Evolutionary conservation across 2,797 vertebrate species (phyloP).

Genomic region (Pipistrellus nathusii): DNA sequence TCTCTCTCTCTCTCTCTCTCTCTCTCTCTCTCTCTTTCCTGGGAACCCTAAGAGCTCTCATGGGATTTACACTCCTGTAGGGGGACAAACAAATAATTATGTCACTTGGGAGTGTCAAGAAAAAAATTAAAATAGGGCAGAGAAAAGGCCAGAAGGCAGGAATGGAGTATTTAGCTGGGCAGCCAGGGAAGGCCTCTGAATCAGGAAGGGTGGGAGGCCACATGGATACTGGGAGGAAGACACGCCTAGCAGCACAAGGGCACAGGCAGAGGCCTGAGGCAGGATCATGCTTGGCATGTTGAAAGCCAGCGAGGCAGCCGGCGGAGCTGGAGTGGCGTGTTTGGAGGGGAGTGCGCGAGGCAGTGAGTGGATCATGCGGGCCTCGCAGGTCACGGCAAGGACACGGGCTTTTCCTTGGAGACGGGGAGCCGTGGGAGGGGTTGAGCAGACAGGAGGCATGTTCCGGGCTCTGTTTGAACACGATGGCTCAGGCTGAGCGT

Average conservation of each 20-base stretch:
- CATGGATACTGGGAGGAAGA: not conserved
- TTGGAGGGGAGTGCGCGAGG: not conserved
- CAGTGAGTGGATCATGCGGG: not conserved
- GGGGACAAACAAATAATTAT: constrained; percentile 51
- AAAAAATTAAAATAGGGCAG: not conserved
- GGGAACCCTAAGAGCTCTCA: not conserved
- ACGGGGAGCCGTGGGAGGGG: not conserved
- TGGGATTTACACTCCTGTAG: constrained; percentile 5
- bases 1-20: not conserved
- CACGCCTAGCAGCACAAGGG: not conserved
- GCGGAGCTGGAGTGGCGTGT: not conserved
- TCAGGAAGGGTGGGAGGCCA: not conserved
- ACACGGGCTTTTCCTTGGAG: constrained; percentile 49
- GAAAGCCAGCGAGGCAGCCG: not conserved
- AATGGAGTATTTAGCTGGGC: not conserved
- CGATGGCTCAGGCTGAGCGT: not conserved
- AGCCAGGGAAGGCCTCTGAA: not conserved
- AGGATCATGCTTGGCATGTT: constrained; percentile 16
- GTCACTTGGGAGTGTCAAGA: constrained; percentile 17
- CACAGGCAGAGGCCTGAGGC: constrained; percentile 36
- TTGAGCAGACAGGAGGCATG: not conserved
- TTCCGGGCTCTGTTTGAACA: constrained; percentile 41
- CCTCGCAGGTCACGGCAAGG: constrained; percentile 67
- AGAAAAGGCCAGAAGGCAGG: not conserved
- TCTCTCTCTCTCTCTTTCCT: no score